Conservation (phyloP, 2,113 vertebrate species). For the Actenoides lindsayi region DNA sequence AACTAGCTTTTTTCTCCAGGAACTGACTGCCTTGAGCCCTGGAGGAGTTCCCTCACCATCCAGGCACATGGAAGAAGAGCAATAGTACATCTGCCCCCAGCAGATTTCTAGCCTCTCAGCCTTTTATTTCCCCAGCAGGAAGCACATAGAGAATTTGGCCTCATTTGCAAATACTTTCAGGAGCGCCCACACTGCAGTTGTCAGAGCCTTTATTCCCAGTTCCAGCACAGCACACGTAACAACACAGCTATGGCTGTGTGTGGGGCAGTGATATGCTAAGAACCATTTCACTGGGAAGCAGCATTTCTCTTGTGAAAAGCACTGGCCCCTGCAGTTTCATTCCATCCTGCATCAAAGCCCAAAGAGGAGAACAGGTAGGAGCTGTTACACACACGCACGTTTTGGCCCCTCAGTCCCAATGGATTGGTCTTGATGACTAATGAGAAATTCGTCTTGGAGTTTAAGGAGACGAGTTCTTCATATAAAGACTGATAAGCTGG, state of each 20-base stretch:
- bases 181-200: background rate
- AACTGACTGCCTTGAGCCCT: background rate
- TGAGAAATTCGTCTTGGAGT: background rate
- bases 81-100: background rate
- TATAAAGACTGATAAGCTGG: background rate
- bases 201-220: background rate
- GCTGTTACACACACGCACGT: fast-evolving
- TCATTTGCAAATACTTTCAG: background rate
- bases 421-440: background rate
- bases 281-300: background rate
- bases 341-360: background rate
- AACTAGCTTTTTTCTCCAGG: background rate
- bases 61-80: background rate
- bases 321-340: background rate
- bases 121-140: background rate
- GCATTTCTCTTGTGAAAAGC: background rate
- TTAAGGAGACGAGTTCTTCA: background rate
- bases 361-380: background rate
- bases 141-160: background rate
- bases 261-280: background rate
- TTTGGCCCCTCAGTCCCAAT: background rate
- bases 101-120: background rate
- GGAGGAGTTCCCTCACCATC: background rate
- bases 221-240: background rate
- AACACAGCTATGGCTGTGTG: background rate